A percentile compares a stretch with the other conserved stretches of the same genome.
These are phyloP conservation scores for Drosophila planitibia DNA, from an alignment of 2,888 invertebrate species.

Conservation along the genomic window DNA sequence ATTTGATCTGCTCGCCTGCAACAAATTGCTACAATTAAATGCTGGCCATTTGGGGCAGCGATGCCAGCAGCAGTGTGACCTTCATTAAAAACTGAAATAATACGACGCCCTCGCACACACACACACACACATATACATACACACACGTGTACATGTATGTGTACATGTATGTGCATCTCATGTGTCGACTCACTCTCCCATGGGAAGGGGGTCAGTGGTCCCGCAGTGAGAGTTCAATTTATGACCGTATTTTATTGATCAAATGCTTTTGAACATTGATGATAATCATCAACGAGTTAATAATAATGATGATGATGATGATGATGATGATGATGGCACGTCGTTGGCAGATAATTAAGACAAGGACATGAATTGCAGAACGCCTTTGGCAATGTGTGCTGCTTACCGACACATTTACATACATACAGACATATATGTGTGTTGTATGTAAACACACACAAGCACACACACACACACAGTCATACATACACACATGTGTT, in stretches of 20 bases:
- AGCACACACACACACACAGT: no score
- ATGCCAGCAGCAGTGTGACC: slow-evolving; percentile 66
- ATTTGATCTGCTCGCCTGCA: slow-evolving; percentile 65
- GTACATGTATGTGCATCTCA: slow-evolving; percentile 10
- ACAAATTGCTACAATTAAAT: slow-evolving; percentile 75
- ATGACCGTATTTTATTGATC: slow-evolving; percentile 67
- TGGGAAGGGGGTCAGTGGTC: slow-evolving; percentile 37
- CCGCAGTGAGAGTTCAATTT: slow-evolving; percentile 41
- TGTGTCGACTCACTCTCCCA: slow-evolving; percentile 17
- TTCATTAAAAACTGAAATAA: slow-evolving; percentile 62
- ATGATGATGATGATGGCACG: slow-evolving; percentile 25
- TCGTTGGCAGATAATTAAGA: slow-evolving; percentile 51
- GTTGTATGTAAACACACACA: no score
- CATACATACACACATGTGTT: background rate
- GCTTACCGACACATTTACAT: slow-evolving; percentile 22
- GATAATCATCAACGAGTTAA: slow-evolving; percentile 17
- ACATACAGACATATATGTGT: background rate
- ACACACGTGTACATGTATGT: background rate
- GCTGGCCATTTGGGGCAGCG: slow-evolving; percentile 42
- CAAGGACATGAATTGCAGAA: slow-evolving; percentile 58
- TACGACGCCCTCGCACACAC: slow-evolving; percentile 28
- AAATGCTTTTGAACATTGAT: slow-evolving; percentile 50
- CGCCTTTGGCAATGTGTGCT: slow-evolving; percentile 7
- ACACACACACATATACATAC: no score
- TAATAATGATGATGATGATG: slow-evolving; percentile 21